These are phyloP conservation scores for Tetraneura akinire DNA, from an alignment of 1,140 invertebrate species.

Conservation along the genomic window DNA sequence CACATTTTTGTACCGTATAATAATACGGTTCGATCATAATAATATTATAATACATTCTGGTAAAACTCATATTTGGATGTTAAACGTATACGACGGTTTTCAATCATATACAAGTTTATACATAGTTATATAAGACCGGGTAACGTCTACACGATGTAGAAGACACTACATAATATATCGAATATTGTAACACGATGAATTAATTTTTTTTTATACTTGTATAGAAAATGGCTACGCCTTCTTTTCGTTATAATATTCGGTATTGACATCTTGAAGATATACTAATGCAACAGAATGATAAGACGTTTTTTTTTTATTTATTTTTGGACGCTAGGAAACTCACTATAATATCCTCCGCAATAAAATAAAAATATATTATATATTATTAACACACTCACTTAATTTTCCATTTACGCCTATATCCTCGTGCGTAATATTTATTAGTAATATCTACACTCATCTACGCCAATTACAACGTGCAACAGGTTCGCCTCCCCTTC, in stretches of 20 bases:
- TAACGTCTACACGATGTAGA: too few species aligned
- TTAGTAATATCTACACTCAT: slow-evolving; percentile 26
- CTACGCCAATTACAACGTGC: slow-evolving; percentile 21
- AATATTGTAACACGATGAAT: not conserved
- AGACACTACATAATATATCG: too few species aligned
- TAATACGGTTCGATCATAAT: too few species aligned
- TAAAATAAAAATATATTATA: too few species aligned
- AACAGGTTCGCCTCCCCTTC: slow-evolving; percentile 2
- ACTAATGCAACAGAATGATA: slow-evolving; percentile 44
- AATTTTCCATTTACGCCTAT: slow-evolving; percentile 28
- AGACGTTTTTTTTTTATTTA: slow-evolving; percentile 11
- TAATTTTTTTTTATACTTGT: too few species aligned
- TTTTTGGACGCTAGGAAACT: not conserved
- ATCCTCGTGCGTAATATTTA: too few species aligned
- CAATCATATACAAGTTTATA: not conserved
- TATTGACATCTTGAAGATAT: slow-evolving; percentile 23
- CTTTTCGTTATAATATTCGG: not conserved
- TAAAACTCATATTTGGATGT: not conserved
- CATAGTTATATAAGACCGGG: too few species aligned
- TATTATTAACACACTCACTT: slow-evolving; percentile 22
- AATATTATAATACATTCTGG: too few species aligned
- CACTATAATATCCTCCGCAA: too few species aligned
- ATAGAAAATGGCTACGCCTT: slow-evolving; percentile 13
- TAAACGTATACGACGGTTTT: not conserved
- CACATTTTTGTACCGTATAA: too few species aligned